Evolutionary conservation across 2,888 invertebrate genomes (phyloP).

Genomic region (Synergus japonicus): DNA sequence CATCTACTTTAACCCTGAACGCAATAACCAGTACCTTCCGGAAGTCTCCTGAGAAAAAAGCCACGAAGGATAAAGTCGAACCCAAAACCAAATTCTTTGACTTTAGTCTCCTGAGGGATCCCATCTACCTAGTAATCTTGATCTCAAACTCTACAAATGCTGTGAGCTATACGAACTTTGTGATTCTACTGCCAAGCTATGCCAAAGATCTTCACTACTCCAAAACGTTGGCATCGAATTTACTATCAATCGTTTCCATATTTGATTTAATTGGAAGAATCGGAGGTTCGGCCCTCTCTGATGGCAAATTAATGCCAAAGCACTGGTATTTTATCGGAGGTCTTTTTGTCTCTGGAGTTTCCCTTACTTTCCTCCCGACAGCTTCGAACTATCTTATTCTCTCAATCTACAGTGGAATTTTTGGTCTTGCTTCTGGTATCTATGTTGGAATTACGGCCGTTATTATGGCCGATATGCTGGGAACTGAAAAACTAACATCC

Average conservation of each 20-base stretch:
- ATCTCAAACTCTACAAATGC: slow-evolving; percentile 92
- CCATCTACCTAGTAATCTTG: slow-evolving; percentile 88
- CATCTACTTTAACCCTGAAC: slow-evolving; percentile 87
- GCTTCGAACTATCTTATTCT: slow-evolving; percentile 83
- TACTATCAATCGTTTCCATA: slow-evolving; percentile 89
- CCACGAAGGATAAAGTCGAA: slow-evolving; percentile 68
- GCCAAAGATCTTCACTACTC: slow-evolving; percentile 84
- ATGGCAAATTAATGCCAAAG: slow-evolving; percentile 87
- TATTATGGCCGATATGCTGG: slow-evolving; percentile 92
- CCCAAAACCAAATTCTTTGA: slow-evolving; percentile 84
- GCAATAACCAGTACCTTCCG: slow-evolving; percentile 82
- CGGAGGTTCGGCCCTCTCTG: slow-evolving; percentile 91
- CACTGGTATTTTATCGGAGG: slow-evolving; percentile 91
- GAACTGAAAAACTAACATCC: slow-evolving; percentile 89
- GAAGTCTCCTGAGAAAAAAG: slow-evolving; percentile 67
- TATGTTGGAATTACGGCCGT: slow-evolving; percentile 93
- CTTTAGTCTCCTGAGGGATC: slow-evolving; percentile 85
- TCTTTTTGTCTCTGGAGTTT: slow-evolving; percentile 86
- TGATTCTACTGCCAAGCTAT: slow-evolving; percentile 89
- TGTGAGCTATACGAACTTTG: slow-evolving; percentile 92
- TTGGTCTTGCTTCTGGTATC: slow-evolving; percentile 90
- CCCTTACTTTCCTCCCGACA: slow-evolving; percentile 85
- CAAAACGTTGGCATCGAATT: slow-evolving; percentile 84
- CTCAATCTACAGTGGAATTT: slow-evolving; percentile 85
- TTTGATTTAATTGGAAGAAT: slow-evolving; percentile 90